Percentiles rank a stretch among this genome's conserved stretches.
phyloP scores from a whole-genome alignment of 2,113 vertebrate species.

The Ceratotherium simum region DNA sequence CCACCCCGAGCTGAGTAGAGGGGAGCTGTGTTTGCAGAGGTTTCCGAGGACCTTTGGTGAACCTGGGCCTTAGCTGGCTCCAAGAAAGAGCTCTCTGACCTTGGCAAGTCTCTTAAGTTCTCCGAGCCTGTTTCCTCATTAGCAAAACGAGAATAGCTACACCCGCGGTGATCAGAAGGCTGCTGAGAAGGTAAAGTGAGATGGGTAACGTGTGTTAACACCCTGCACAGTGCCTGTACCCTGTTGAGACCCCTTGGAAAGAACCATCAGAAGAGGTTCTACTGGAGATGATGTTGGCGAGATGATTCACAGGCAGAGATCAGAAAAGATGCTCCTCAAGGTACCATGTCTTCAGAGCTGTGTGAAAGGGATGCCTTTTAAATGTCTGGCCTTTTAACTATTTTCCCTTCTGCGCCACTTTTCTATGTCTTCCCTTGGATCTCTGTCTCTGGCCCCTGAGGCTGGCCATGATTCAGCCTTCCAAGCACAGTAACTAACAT shows the following conservation, averaged over 20 bases:
- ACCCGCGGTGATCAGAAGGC: background rate
- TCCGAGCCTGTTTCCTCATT: background rate
- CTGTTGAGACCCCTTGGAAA: background rate
- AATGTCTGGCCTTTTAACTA: background rate
- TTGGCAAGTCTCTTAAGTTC: background rate
- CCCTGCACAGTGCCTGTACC: background rate
- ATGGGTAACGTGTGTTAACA: accelerated
- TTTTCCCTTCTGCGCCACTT: background rate
- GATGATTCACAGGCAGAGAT: background rate
- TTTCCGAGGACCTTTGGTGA: background rate
- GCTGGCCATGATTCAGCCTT: background rate
- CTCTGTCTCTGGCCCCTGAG: background rate
- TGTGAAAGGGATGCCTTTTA: background rate
- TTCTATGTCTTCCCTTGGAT: background rate
- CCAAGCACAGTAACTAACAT: background rate
- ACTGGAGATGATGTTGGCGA: background rate
- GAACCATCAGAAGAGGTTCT: background rate
- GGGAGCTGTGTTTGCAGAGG: background rate
- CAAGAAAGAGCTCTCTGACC: background rate
- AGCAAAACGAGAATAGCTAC: background rate
- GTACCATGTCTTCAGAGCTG: background rate
- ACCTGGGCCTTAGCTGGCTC: background rate
- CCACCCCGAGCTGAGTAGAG: background rate
- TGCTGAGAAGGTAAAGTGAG: background rate
- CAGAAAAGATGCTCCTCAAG: background rate